A percentile compares a stretch with the other conserved stretches of the same genome.
phyloP scores from a whole-genome alignment of 2,888 invertebrate genomes.

The Venusia cambrica region DNA sequence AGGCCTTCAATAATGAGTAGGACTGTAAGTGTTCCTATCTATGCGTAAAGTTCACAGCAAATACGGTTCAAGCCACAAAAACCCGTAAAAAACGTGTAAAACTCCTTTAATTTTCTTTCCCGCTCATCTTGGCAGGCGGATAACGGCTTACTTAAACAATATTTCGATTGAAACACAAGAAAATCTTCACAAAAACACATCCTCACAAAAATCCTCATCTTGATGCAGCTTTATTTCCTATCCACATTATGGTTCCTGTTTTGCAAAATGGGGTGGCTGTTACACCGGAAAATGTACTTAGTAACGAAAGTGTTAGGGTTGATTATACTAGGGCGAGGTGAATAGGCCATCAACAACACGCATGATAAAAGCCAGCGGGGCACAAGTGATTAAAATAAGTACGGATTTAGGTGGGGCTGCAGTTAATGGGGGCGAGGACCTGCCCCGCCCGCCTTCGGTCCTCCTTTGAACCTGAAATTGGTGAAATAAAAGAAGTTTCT shows the following conservation, averaged over 20 bases:
- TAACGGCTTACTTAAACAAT: background rate
- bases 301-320: slow-evolving; percentile 31
- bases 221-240: slow-evolving; percentile 43
- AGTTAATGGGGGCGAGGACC: slow-evolving; percentile 48
- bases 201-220: slow-evolving; percentile 38
- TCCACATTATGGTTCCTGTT: slow-evolving; percentile 45
- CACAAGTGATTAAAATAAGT: slow-evolving; percentile 75
- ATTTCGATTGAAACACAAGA: slow-evolving; percentile 8
- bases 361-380: slow-evolving; percentile 67
- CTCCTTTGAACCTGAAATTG: slow-evolving; percentile 37
- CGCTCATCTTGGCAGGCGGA: too few relatives aligned
- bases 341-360: slow-evolving; percentile 54
- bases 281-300: slow-evolving; percentile 35
- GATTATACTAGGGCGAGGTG: slow-evolving; percentile 31
- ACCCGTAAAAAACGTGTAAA: too few relatives aligned
- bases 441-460: slow-evolving; percentile 46
- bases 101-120: too few relatives aligned
- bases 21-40: too few relatives aligned
- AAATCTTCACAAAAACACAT: slow-evolving; percentile 36
- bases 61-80: too few relatives aligned
- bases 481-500: slow-evolving; percentile 33
- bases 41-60: too few relatives aligned
- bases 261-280: slow-evolving; percentile 35
- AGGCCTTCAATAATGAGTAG: too few relatives aligned
- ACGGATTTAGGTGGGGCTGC: slow-evolving; percentile 69